Evolutionary conservation across 2,888 invertebrate genomes (phyloP), one percentile per base, ranked within the genome.

Genomic region (Cosmopolites sordidus): DNA sequence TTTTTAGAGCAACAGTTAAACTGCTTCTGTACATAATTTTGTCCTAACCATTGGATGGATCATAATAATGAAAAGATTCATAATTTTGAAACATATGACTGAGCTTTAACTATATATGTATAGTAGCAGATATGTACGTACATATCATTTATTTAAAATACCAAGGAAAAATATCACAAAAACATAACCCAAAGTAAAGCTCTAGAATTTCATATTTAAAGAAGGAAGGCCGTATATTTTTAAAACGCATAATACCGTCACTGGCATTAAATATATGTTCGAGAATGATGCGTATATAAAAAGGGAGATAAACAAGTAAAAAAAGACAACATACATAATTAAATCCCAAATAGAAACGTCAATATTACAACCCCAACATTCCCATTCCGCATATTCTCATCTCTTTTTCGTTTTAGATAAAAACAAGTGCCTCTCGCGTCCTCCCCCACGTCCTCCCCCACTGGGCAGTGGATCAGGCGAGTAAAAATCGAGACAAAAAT

Each of bases 281-380:
- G 33, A 33, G 33, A 11, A 33, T 42, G 42, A 33, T 58, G 59
- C 62, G 61, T 58, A 60, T 58, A 61, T 61, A 56, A 58, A 58
- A 63, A 65, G 64, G 62, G 60, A 58, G 64, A 65, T 64, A 67
- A 67, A 66, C 66, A 66, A 65, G 64, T 64, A 64, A 70, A 71
- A 69, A 69, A 68, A 68, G 66, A 65, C 65, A 64, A 67, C 69
- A 70, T 70, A 69, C 69, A 72, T 72, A 73, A 73, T 74, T 73
- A 73, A 73, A 73, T 72, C 71, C 68, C 68, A 69, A 73, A 73
- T 74, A 73, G 72, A 71, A 74, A 74, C 73, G 73, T 74, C 74
- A 73, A 74, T 74, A 74, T 70, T 68, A 66, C 51, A 55, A 55
- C 51, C 48, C 55, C 51, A 40, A 51, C 68, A 63, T 61, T 60